Evolutionary conservation across 2,797 vertebrate genomes (phyloP).

Genomic region (Clarias fuscus): DNA sequence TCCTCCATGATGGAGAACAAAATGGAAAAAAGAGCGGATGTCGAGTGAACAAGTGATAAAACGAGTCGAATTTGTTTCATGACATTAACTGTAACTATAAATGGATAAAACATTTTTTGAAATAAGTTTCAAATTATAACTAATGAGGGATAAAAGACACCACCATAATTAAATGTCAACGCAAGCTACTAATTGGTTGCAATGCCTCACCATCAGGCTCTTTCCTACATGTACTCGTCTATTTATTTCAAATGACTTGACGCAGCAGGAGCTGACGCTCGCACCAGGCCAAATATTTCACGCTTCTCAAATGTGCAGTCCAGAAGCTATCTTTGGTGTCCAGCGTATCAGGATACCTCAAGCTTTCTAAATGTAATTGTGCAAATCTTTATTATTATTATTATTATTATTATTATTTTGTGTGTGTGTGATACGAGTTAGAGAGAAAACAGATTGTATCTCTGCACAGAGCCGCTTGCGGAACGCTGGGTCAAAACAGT

Average conservation of each 20-base stretch:
- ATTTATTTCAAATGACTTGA: conserved; percentile 6
- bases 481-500: conserved; percentile 2
- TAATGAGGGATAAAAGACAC: background rate
- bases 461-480: background rate
- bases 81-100: background rate
- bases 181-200: background rate
- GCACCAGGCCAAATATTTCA: background rate
- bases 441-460: background rate
- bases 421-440: background rate
- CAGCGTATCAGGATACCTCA: background rate
- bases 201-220: conserved; percentile 1
- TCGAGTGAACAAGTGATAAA: background rate
- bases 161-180: background rate
- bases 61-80: background rate
- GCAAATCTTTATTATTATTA: too few relatives aligned
- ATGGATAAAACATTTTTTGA: background rate
- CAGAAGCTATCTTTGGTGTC: conserved; percentile 4
- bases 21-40: background rate
- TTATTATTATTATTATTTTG: too few relatives aligned
- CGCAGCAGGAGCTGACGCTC: background rate
- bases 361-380: background rate
- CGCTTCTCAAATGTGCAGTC: conserved; percentile 17
- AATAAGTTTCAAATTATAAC: background rate
- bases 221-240: background rate
- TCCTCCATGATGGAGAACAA: background rate